A percentile compares a stretch with the other conserved stretches of the same genome.
These are phyloP conservation scores for Lithobates sylvaticus DNA, from an alignment of 2,797 vertebrate genomes.

Conservation along the genomic window DNA sequence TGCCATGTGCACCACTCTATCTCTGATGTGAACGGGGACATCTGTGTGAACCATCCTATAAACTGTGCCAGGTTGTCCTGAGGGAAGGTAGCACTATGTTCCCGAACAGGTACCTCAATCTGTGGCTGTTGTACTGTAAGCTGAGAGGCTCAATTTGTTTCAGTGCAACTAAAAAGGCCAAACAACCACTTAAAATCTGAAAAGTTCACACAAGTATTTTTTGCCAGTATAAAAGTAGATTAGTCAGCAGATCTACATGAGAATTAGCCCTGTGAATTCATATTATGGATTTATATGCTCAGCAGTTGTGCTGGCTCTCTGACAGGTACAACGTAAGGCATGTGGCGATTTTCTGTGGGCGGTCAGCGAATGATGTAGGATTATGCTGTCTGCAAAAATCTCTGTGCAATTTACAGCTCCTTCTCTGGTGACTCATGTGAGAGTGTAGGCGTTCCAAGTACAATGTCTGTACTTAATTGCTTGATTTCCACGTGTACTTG, in stretches of 20 bases:
- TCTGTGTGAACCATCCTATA: too few species aligned
- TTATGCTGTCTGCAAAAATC: conserved; percentile 38
- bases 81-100: too few species aligned
- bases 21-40: too few species aligned
- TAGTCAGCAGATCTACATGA: background rate
- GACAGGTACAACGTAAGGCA: conserved; percentile 6
- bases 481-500: conserved; percentile 48
- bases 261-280: background rate
- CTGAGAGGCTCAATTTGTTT: too few species aligned
- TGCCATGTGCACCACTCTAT: too few species aligned
- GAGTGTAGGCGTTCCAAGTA: conserved; percentile 21
- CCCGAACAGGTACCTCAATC: too few species aligned
- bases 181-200: too few species aligned
- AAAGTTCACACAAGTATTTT: too few species aligned
- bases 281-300: conserved; percentile 3
- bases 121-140: too few species aligned
- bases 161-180: too few species aligned
- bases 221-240: background rate
- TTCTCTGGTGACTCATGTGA: conserved; percentile 23
- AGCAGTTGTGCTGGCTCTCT: background rate
- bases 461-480: conserved; percentile 45
- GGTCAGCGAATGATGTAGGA: conserved; percentile 21
- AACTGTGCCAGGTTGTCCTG: too few species aligned
- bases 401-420: conserved; percentile 22
- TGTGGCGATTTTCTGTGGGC: conserved; percentile 21